Percentiles rank a stretch among this genome's conserved stretches.
phyloP scores from a whole-genome alignment of 2,888 invertebrate genomes.

The Pseudococcus longispinus region DNA sequence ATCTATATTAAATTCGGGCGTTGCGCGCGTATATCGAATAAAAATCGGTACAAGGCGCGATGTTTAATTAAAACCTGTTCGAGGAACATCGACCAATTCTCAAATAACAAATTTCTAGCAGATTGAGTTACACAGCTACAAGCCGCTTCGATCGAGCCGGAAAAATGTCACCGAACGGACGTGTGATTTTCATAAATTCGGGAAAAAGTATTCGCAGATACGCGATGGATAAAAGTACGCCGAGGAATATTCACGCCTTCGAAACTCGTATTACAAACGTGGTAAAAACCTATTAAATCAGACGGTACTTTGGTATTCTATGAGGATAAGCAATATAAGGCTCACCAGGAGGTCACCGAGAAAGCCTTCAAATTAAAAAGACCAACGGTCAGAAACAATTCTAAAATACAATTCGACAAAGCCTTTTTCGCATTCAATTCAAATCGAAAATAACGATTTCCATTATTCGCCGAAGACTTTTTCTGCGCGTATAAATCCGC shows the following conservation, averaged over 20 bases:
- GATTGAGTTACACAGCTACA: background rate
- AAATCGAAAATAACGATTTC: slow-evolving; percentile 55
- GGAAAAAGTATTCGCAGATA: background rate
- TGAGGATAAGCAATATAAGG: slow-evolving; percentile 41
- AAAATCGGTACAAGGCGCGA: background rate
- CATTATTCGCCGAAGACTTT: slow-evolving; percentile 49
- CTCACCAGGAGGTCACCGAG: slow-evolving; percentile 33
- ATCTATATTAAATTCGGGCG: background rate
- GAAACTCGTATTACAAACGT: slow-evolving; percentile 34
- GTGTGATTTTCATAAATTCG: background rate
- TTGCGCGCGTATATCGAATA: background rate
- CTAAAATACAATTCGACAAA: slow-evolving; percentile 52
- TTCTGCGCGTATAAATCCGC: slow-evolving; percentile 51
- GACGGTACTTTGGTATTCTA: slow-evolving; percentile 15
- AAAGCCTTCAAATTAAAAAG: slow-evolving; percentile 52
- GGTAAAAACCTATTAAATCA: slow-evolving; percentile 43
- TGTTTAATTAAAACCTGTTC: background rate
- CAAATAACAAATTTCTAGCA: background rate
- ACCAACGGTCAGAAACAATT: slow-evolving; percentile 56
- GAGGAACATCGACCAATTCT: background rate
- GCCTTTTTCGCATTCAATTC: slow-evolving; percentile 42
- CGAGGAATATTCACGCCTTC: slow-evolving; percentile 19
- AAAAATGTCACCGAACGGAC: background rate
- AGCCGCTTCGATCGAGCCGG: background rate
- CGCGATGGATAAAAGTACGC: background rate